phyloP scores from a whole-genome alignment of 2,888 invertebrate genomes.

The Neoitamus cyanurus region DNA sequence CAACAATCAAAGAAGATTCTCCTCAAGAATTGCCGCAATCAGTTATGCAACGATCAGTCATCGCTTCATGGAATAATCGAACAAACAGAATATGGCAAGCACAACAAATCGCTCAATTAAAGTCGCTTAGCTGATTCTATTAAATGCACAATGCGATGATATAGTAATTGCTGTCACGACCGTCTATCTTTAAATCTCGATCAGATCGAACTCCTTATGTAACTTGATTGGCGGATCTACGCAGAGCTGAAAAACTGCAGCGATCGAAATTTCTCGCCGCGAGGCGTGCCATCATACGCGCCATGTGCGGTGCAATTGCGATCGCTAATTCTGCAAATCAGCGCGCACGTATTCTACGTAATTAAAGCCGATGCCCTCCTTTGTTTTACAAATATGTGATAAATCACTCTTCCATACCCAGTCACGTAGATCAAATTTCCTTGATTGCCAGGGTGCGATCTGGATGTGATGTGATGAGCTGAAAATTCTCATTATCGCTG shows the following conservation, averaged over 20 bases:
- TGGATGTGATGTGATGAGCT: constrained; percentile 5
- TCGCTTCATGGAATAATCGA: not conserved
- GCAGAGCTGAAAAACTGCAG: not conserved
- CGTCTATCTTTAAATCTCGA: not conserved
- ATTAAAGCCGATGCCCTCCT: not conserved
- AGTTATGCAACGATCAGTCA: not conserved
- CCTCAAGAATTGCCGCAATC: not conserved
- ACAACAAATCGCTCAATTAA: not conserved
- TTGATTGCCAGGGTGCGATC: not conserved
- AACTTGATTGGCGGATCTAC: not conserved
- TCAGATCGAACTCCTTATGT: not conserved
- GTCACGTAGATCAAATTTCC: constrained; percentile 25
- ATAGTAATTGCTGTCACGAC: constrained; percentile 21
- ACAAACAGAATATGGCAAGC: not conserved
- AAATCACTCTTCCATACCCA: constrained; percentile 8
- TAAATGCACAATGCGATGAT: not conserved
- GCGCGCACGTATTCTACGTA: not conserved
- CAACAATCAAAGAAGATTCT: not conserved
- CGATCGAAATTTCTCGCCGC: not conserved
- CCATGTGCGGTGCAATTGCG: not conserved
- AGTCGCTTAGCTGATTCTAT: not conserved
- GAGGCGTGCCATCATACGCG: not conserved
- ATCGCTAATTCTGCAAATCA: not conserved
- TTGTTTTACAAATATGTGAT: not conserved
- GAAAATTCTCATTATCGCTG: not conserved